These are phyloP conservation scores for Neomicropteryx cornuta DNA, from an alignment of 1,140 invertebrate genomes.

Conservation along the genomic window DNA sequence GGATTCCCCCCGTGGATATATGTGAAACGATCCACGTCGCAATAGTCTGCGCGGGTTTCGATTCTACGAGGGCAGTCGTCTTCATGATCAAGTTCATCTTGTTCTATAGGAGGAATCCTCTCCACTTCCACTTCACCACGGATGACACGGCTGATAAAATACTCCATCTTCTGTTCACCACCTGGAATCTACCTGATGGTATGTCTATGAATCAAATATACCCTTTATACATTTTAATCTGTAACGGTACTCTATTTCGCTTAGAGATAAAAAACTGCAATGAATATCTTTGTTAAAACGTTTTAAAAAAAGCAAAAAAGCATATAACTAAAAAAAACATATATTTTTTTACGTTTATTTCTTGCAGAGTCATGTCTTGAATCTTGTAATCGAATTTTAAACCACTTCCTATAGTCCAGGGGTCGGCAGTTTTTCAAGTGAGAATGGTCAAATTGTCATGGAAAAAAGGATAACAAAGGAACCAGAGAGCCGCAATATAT, in stretches of 20 bases:
- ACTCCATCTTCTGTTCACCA: conserved; percentile 67
- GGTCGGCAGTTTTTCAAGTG: too few relatives aligned
- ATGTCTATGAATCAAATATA: conserved; percentile 17
- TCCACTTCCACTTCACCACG: conserved; percentile 84
- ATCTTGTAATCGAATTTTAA: too few relatives aligned
- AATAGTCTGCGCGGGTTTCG: conserved; percentile 82
- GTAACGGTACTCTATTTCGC: not conserved
- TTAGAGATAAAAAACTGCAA: not conserved
- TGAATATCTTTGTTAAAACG: not conserved
- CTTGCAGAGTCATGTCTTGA: too few relatives aligned
- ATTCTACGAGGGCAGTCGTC: conserved; percentile 72
- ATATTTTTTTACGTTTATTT: too few relatives aligned
- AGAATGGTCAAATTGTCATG: too few relatives aligned
- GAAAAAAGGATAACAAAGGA: too few relatives aligned
- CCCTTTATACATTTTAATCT: conserved; percentile 8
- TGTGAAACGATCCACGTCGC: conserved; percentile 82
- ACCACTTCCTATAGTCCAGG: too few relatives aligned
- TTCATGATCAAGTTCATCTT: conserved; percentile 83
- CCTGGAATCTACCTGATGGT: conserved; percentile 84
- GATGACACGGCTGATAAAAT: conserved; percentile 67
- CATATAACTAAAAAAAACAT: not conserved
- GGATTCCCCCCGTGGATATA: too few relatives aligned
- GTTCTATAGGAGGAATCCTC: conserved; percentile 76
- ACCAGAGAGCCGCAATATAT: too few relatives aligned
- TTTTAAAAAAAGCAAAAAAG: not conserved